Base-by-base conservation (phyloP, 2,797 vertebrate species). In the Anisognathus igniventris region DNA sequence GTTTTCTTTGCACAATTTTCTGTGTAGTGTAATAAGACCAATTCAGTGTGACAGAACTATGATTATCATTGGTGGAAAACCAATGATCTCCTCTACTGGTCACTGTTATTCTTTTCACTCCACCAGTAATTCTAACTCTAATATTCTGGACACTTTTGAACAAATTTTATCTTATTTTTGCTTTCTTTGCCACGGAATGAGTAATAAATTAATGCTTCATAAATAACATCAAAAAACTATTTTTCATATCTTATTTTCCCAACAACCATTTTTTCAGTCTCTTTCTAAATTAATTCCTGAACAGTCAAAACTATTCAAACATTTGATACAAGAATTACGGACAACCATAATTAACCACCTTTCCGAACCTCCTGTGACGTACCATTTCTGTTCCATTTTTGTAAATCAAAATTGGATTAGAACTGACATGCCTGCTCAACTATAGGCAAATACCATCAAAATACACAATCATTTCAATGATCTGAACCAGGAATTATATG, bases 1-100 rank as follows among this genome's bases (percentile, higher is more conserved):
- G 57, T 72, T 85, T 82, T 67, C 64, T 62, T 88, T 28, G 57
- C 78, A 72, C 9, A 2, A 67, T 72, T 87, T 95, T 85, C 88
- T 64, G 58, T 5, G 31, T n/a, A 75, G 42, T 23, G 66, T 64
- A 54, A 61, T 23, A 77, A 79, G 92, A 94, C 60, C 50, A 92
- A 79, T 68, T 72, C 67, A 67, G 14, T n/a, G 62, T 79, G 90
- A 90, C 93, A 94, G 82, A 90, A 84, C 47, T n/a, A 86, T 25
- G 68, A 57, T 0, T 33, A 17, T 60, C 47, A 65, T 24, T 33
- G 51, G 33, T 68, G 33, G 62, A 86, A 93, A 92, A 81, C 27
- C 60, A 92, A 57, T 86, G 81, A 42, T 47, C 45, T 73, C 44
- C 58, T 84, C 53, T 80, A 60, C 50, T 87, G 66, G 68, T 50